Evolutionary conservation across 2,888 invertebrate species (phyloP), one percentile per base, ranked within the genome.

Genomic region (Drosophila pseudotalamancana): DNA sequence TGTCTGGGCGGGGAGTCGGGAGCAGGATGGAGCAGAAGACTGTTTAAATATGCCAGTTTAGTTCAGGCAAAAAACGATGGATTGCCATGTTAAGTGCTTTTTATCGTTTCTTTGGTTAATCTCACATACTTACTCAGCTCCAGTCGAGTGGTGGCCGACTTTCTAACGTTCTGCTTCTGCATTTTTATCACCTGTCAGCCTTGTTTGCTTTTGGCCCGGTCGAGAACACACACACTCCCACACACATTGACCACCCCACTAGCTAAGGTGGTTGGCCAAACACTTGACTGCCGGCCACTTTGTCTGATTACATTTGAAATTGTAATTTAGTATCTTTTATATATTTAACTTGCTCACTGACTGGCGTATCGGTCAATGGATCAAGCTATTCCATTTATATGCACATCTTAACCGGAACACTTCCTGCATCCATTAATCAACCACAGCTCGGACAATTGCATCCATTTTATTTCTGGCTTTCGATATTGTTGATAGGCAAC

Each of bases 271-370:
- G 48, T 56, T 73, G 69, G 50, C 49, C 67, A 67, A 79, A 71
- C 76, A 64, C 57, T 72, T 60, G 70, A 56, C 57, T 27, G 51
- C 40, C 34, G 31, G 76, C 73, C 90, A 91, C 90, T 90, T 88
- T 89, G 82, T 77, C 87, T 89, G 91, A 91, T 91, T 91, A 89
- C 89, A 91, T 91, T 91, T 90, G 90, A 91, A 91, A 91, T 91
- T 91, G 90, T 91, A 91, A 91, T 91, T 90, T 81, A 69, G 63
- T 68, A 63, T 60, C 72, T 68, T 71, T 70, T 48, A 64, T 69
- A 72, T 83, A 61, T 55, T 68, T 68, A 45, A 73, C 51, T 60
- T 48, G 55, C 45, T 64, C 54, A 72, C 54, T 72, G 63, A 60
- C 63, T 53, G 54, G 35, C 50, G 59, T 65, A 71, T 75, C 75